A percentile compares a stretch with the other conserved stretches of the same genome.
These are phyloP conservation scores for Vipera latastei DNA, from an alignment of 2,797 vertebrate genomes.

Conservation along the genomic window DNA sequence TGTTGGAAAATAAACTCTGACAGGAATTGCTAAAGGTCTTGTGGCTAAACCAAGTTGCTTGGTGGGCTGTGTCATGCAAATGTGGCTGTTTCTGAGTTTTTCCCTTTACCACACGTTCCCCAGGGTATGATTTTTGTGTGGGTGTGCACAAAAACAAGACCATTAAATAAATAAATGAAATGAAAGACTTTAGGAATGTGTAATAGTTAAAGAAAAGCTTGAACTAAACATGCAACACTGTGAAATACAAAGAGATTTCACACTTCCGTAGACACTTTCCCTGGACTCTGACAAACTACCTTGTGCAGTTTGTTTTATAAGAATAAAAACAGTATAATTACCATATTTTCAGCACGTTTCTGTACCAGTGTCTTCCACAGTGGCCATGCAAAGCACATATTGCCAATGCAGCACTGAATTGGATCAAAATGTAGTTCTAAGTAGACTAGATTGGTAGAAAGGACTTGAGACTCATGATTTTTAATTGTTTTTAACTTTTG, in stretches of 20 bases:
- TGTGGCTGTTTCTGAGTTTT: not conserved
- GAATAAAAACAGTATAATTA: not conserved
- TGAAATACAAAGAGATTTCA: not conserved
- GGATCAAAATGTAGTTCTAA: not conserved
- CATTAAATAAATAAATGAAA: not conserved
- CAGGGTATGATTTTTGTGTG: not conserved
- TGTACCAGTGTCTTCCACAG: not conserved
- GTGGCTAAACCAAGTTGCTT: not conserved
- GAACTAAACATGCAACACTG: not conserved
- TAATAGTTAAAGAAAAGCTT: not conserved
- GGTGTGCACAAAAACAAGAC: not conserved
- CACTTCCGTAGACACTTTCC: not conserved
- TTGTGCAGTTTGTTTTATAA: not conserved
- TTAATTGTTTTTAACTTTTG: too few relatives aligned
- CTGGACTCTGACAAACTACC: not conserved
- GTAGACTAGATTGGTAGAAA: not conserved
- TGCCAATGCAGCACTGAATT: not conserved
- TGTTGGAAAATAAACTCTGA: not conserved
- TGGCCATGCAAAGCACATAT: not conserved
- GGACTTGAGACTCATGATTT: not conserved
- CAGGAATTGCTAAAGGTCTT: not conserved
- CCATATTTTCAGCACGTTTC: not conserved
- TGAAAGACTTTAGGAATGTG: slow-evolving; percentile 19
- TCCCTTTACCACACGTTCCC: not conserved
- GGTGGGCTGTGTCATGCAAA: not conserved